These are phyloP conservation scores for Hipposideros armiger DNA, from an alignment of 2,113 vertebrate species.

Conservation along the genomic window DNA sequence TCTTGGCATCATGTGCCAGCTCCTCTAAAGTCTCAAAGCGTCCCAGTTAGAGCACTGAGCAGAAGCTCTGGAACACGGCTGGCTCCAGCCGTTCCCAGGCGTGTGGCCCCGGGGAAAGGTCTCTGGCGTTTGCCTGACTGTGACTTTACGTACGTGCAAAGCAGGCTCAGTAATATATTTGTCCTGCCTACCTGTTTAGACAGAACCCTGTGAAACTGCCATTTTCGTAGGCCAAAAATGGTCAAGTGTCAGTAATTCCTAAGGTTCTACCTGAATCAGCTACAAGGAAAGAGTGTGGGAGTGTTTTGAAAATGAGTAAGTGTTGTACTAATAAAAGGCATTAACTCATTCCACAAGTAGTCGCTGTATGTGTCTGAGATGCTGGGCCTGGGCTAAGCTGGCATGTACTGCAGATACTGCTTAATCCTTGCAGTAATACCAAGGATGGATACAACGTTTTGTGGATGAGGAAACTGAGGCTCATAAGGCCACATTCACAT, in stretches of 20 bases:
- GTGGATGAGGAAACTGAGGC: neutral
- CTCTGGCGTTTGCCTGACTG: neutral
- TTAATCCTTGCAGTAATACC: too few species aligned
- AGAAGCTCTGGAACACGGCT: neutral
- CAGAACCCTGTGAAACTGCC: neutral
- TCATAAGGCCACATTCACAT: fast-evolving
- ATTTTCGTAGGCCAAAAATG: neutral
- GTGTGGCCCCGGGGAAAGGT: neutral
- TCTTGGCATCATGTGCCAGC: neutral
- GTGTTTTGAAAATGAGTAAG: neutral
- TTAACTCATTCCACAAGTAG: neutral
- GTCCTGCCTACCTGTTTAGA: neutral
- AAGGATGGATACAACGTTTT: fast-evolving
- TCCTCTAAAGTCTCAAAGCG: neutral
- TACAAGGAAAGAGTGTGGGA: neutral
- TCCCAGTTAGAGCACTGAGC: neutral
- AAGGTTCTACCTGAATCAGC: neutral
- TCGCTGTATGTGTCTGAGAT: fast-evolving
- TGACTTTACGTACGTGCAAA: neutral
- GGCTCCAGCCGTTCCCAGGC: neutral
- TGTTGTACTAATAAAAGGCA: neutral
- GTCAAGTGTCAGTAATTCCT: neutral
- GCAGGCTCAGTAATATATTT: neutral
- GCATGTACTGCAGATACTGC: fast-evolving
- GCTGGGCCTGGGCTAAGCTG: neutral